These are phyloP conservation scores for Chanos chanos DNA, from an alignment of 2,797 vertebrate species.

Conservation along the genomic window DNA sequence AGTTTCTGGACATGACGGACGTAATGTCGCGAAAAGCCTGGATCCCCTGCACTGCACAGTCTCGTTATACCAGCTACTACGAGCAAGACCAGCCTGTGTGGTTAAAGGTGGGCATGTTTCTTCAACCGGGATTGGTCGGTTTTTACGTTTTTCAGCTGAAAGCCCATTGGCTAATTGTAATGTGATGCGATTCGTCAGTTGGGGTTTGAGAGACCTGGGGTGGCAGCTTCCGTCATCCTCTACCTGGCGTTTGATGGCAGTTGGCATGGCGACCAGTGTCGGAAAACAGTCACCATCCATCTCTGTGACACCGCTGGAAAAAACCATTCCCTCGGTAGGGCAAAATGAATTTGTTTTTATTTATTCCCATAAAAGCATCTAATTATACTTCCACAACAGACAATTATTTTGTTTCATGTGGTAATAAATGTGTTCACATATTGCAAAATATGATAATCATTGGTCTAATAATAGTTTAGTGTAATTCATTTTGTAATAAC, in stretches of 20 bases:
- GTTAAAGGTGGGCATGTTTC: slow-evolving; percentile 83
- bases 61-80: slow-evolving; percentile 46
- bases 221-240: slow-evolving; percentile 81
- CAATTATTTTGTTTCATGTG: no score
- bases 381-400: no score
- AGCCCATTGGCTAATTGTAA: neutral
- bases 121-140: no score
- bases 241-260: slow-evolving; percentile 84
- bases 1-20: slow-evolving; percentile 65
- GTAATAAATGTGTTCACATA: no score
- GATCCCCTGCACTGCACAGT: slow-evolving; percentile 77
- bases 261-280: slow-evolving; percentile 65
- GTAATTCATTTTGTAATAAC: no score
- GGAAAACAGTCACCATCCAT: slow-evolving; percentile 71
- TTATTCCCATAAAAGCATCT: no score
- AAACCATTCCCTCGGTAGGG: slow-evolving; percentile 82
- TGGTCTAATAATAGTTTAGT: no score
- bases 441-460: no score
- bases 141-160: no score
- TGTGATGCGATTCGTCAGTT: slow-evolving; percentile 70
- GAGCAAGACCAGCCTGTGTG: slow-evolving; percentile 70
- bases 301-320: slow-evolving; percentile 72
- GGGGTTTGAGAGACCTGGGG: slow-evolving; percentile 78
- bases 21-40: slow-evolving; percentile 67
- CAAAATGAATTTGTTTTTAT: neutral